phyloP scores from a whole-genome alignment of 2,888 invertebrate genomes.

The Watsonalla binaria region DNA sequence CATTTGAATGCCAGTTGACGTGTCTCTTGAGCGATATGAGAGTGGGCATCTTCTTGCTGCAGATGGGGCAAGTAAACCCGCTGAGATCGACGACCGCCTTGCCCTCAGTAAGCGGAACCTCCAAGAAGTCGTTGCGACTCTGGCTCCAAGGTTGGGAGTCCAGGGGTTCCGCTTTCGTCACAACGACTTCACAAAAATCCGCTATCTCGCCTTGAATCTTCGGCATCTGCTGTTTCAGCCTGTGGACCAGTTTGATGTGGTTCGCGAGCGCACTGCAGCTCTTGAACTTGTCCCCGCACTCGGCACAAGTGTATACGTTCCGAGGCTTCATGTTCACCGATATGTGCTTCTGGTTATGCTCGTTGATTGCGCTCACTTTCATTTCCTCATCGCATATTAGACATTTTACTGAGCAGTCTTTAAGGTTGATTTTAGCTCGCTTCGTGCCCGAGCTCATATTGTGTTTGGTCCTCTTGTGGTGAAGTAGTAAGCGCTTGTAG shows the following conservation, averaged over 20 bases:
- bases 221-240: conserved; percentile 40
- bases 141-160: conserved; percentile 44
- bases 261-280: conserved; percentile 59
- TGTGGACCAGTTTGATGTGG: conserved; percentile 68
- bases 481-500: conserved; percentile 57
- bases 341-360: conserved; percentile 66
- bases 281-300: conserved; percentile 62
- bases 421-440: conserved; percentile 60
- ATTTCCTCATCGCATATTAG: conserved; percentile 67
- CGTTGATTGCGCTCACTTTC: conserved; percentile 64
- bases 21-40: conserved; percentile 65
- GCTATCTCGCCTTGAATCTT: conserved; percentile 44
- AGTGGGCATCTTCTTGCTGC: conserved; percentile 64
- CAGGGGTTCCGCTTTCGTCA: conserved; percentile 76
- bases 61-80: conserved; percentile 68
- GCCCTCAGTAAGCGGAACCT: conserved; percentile 46
- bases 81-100: conserved; percentile 42
- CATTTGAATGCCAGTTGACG: conserved; percentile 67
- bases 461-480: conserved; percentile 69
- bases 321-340: conserved; percentile 60
- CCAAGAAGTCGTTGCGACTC: conserved; percentile 71
- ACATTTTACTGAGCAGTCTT: conserved; percentile 65
- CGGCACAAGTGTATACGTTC: conserved; percentile 66
- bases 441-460: conserved; percentile 64
- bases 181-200: conserved; percentile 79